Evolutionary conservation across 35 echinoderm and acorn worm genomes (phyloP).

Genomic region (Lytechinus variegatus): DNA sequence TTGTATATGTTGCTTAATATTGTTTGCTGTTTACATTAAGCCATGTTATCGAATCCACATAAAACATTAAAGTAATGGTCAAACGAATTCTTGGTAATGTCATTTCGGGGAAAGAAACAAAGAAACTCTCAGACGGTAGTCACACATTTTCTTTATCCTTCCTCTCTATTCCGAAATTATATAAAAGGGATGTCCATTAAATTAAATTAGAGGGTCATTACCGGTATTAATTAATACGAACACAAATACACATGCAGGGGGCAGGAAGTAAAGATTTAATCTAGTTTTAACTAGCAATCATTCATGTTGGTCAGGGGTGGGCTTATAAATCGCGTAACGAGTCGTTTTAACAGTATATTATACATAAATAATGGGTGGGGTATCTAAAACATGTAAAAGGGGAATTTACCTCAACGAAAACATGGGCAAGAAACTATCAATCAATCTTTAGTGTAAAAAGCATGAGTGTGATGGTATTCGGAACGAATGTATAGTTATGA

Average conservation of each 20-base stretch:
- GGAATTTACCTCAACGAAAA: too few species aligned
- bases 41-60: background rate
- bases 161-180: background rate
- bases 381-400: too few species aligned
- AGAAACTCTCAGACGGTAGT: background rate
- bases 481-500: too few species aligned
- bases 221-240: background rate
- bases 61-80: background rate
- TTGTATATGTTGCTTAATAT: too few species aligned
- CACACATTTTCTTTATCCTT: background rate
- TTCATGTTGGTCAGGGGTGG: background rate
- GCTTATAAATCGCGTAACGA: too few species aligned
- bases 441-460: too few species aligned
- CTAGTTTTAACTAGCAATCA: background rate
- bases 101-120: background rate
- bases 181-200: constrained; percentile 11
- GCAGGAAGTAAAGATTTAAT: background rate
- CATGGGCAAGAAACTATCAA: too few species aligned
- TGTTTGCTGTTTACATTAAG: background rate
- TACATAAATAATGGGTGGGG: too few species aligned
- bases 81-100: background rate
- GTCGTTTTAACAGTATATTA: too few species aligned
- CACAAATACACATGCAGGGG: background rate
- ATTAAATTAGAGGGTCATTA: background rate
- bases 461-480: too few species aligned